Conservation (phyloP, 2,888 invertebrate species). For the Axea sp. region DNA sequence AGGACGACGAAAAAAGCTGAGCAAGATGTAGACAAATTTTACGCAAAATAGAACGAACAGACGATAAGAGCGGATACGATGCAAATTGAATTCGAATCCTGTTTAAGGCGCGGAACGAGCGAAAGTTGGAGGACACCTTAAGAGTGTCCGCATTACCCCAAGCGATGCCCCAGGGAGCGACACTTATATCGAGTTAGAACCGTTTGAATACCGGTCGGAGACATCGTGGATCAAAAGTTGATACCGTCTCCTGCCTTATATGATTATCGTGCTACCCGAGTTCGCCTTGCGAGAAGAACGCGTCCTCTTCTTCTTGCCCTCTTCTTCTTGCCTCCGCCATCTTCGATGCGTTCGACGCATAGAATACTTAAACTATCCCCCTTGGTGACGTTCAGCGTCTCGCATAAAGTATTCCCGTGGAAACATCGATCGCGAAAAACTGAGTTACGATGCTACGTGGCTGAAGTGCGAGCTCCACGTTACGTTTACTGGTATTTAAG, state of each 20-base stretch:
- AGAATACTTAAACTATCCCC: constrained; percentile 73
- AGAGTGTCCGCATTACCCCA: constrained; percentile 55
- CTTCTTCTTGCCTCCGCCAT: constrained; percentile 53
- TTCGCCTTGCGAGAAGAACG: constrained; percentile 24
- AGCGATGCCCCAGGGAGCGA: constrained; percentile 72
- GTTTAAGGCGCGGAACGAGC: constrained; percentile 46
- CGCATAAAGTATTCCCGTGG: constrained; percentile 77
- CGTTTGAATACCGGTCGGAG: constrained; percentile 76
- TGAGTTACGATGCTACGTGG: constrained; percentile 76
- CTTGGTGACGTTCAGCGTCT: constrained; percentile 67
- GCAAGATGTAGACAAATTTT: constrained; percentile 34
- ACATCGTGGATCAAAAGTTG: constrained; percentile 74
- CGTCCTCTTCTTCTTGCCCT: constrained; percentile 8
- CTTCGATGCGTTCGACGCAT: constrained; percentile 67
- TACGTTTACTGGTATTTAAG: constrained; percentile 16
- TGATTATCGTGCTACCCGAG: constrained; percentile 72
- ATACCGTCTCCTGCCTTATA: constrained; percentile 69
- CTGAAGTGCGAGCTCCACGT: constrained; percentile 3
- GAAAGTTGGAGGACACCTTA: constrained; percentile 51
- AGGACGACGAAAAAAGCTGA: constrained; percentile 10
- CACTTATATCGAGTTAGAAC: constrained; percentile 78
- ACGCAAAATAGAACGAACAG: constrained; percentile 32
- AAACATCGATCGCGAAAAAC: constrained; percentile 74
- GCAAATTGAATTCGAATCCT: constrained; percentile 75
- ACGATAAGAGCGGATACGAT: constrained; percentile 64